phyloP scores from a whole-genome alignment of 2,888 invertebrate genomes.

The Itoplectis maculator region DNA sequence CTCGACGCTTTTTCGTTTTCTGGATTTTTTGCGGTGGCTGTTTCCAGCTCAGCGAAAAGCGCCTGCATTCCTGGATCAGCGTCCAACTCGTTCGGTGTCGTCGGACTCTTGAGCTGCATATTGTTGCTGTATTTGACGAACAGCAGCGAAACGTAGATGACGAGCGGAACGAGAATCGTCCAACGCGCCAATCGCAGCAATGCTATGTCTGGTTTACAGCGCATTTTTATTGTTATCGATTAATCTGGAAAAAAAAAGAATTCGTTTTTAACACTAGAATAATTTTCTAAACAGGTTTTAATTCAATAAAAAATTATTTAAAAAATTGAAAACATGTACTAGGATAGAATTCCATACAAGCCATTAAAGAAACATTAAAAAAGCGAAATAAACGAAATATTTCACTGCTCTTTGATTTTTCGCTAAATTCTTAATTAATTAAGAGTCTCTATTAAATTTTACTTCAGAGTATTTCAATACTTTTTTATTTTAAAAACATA shows the following conservation, averaged over 20 bases:
- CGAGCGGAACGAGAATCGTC: constrained; percentile 78
- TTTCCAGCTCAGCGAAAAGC: constrained; percentile 77
- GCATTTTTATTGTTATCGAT: constrained; percentile 57
- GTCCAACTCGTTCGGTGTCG: constrained; percentile 60
- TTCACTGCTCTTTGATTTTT: too few relatives aligned
- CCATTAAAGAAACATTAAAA: too few relatives aligned
- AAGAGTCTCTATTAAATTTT: too few relatives aligned
- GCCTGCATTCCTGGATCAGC: constrained; percentile 72
- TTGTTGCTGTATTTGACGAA: constrained; percentile 77
- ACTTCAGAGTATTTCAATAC: too few relatives aligned
- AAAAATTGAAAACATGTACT: too few relatives aligned
- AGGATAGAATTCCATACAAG: too few relatives aligned
- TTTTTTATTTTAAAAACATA: neutral
- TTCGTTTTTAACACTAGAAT: too few relatives aligned
- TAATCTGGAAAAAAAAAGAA: constrained; percentile 6
- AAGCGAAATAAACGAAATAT: too few relatives aligned
- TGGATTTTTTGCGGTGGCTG: constrained; percentile 68
- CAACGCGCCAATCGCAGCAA: constrained; percentile 76
- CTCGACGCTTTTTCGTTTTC: neutral
- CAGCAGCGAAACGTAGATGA: constrained; percentile 79
- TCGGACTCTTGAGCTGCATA: constrained; percentile 76
- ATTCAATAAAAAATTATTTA: too few relatives aligned
- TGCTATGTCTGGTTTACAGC: constrained; percentile 63
- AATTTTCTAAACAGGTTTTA: too few relatives aligned
- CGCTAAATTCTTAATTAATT: too few relatives aligned